phyloP scores from a whole-genome alignment of 2,888 invertebrate species.

The Cantharis rustica region DNA sequence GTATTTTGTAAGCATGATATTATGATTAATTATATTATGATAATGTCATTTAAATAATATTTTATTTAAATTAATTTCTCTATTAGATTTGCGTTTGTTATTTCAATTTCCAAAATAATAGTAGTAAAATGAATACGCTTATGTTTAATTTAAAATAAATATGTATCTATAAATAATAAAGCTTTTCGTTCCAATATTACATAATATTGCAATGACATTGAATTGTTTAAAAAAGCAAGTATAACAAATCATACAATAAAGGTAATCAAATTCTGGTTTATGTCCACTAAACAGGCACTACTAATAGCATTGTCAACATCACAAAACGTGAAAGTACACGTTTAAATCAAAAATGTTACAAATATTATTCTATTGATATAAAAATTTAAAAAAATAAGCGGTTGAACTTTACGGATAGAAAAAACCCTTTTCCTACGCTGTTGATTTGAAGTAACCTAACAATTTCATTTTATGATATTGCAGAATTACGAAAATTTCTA shows the following conservation, averaged over 20 bases:
- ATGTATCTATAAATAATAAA: background rate
- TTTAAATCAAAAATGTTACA: background rate
- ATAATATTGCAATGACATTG: background rate
- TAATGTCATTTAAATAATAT: background rate
- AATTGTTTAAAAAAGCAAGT: background rate
- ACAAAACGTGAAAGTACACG: background rate
- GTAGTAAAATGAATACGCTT: background rate
- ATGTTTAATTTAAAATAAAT: background rate
- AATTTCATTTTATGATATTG: too few relatives aligned
- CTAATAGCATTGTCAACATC: background rate
- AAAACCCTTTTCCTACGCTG: too few relatives aligned
- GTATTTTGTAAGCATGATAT: background rate
- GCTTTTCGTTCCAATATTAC: background rate
- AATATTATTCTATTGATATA: background rate
- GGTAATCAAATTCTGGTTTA: background rate
- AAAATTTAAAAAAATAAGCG: too few relatives aligned
- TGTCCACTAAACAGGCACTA: background rate
- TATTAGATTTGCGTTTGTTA: background rate
- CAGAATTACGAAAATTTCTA: too few relatives aligned
- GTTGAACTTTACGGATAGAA: background rate
- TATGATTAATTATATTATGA: background rate
- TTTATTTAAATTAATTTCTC: background rate
- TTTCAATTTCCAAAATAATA: background rate
- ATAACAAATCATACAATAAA: background rate
- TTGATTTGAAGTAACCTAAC: too few relatives aligned